A percentile compares a stretch with the other conserved stretches of the same genome.
These are phyloP conservation scores for Acanthococcus lagerstroemiae DNA, from an alignment of 2,888 invertebrate species.

Conservation along the genomic window DNA sequence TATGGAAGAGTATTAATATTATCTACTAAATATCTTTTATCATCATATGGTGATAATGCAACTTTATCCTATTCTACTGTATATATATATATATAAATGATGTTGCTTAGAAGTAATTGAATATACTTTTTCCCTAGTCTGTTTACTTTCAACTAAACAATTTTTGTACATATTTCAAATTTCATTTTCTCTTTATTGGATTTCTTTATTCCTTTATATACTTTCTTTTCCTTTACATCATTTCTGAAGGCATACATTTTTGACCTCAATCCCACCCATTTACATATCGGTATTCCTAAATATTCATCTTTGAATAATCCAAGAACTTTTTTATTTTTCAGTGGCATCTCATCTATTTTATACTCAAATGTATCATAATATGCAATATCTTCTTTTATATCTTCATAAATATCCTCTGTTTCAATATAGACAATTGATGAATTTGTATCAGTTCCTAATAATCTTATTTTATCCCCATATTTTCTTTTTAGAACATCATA, in stretches of 20 bases:
- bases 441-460: conserved; percentile 11
- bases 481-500: conserved; percentile 6
- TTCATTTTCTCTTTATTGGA: conserved; percentile 18
- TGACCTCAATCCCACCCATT: not conserved
- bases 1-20: conserved; percentile 14
- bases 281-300: conserved; percentile 5
- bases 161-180: conserved; percentile 10
- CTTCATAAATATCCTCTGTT: conserved; percentile 11
- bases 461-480: conserved; percentile 8
- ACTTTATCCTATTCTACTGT: conserved; percentile 16
- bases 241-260: conserved; percentile 12
- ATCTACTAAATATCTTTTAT: conserved; percentile 16
- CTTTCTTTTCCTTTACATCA: conserved; percentile 13
- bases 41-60: conserved; percentile 14
- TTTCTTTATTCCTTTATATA: conserved; percentile 10
- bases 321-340: conserved; percentile 4
- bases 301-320: conserved; percentile 17
- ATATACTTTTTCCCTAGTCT: conserved; percentile 7
- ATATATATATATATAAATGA: conserved; percentile 5
- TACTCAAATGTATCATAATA: conserved; percentile 9
- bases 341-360: conserved; percentile 16
- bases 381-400: conserved; percentile 9
- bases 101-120: conserved; percentile 10
- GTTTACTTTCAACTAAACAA: not conserved
- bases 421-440: conserved; percentile 10